A percentile compares a stretch with the other conserved stretches of the same genome.
Evolutionary conservation across 2,113 vertebrate genomes (phyloP).

Genomic region (Mungos mungo): DNA sequence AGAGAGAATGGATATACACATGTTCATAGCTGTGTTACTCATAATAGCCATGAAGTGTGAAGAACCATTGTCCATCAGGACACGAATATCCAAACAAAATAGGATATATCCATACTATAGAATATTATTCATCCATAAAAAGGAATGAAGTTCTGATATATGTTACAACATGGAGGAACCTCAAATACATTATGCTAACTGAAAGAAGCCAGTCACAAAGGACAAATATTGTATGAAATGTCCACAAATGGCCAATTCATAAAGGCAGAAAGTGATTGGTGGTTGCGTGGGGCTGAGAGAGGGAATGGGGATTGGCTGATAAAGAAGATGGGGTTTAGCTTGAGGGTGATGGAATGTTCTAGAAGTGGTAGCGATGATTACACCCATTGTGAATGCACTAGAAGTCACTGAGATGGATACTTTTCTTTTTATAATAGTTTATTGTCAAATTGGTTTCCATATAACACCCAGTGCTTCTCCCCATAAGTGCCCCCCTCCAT

Average conservation of each 20-base stretch:
- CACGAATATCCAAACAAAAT: neutral
- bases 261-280: neutral
- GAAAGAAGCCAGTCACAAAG: slow-evolving; percentile 23
- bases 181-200: neutral
- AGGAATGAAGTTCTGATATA: neutral
- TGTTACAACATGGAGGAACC: neutral
- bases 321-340: neutral
- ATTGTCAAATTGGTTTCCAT: too few species aligned
- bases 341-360: neutral
- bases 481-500: too few species aligned
- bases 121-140: neutral
- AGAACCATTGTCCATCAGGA: neutral
- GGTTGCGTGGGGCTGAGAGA: neutral
- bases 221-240: neutral
- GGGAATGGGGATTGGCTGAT: neutral
- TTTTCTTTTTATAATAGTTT: neutral
- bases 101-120: neutral
- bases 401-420: neutral
- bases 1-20: neutral
- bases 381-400: neutral
- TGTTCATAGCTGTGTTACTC: neutral
- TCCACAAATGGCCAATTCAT: neutral
- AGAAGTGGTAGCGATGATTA: neutral
- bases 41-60: slow-evolving; percentile 15
- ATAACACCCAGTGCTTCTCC: too few species aligned